Conservation (phyloP, 2,113 vertebrate species). For the Oryzias woworae region DNA sequence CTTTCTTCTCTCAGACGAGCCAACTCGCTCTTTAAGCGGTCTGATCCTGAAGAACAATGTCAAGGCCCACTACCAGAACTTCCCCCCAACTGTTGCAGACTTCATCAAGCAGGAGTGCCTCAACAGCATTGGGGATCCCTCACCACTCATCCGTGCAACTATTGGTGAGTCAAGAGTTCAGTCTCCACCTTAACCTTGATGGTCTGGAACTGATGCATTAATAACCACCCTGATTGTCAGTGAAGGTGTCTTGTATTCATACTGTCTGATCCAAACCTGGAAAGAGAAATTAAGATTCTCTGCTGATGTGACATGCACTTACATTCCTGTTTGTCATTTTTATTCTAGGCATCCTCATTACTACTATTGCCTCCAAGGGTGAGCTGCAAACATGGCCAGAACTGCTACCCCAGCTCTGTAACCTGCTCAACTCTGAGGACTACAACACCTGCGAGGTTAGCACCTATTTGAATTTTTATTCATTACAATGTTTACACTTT, state of each 20-base stretch:
- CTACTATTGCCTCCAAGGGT: conserved; percentile 93
- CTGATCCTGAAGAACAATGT: conserved; percentile 97
- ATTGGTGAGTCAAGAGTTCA: conserved; percentile 73
- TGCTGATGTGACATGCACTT: neutral
- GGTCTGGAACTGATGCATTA: conserved; percentile 63
- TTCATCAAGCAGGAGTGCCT: conserved; percentile 97
- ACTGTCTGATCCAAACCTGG: conserved; percentile 70
- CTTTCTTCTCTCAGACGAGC: conserved; percentile 80
- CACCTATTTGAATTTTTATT: neutral
- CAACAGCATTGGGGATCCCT: conserved; percentile 91
- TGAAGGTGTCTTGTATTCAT: conserved; percentile 67
- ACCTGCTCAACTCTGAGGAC: conserved; percentile 93
- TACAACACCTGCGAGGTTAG: conserved; percentile 95
- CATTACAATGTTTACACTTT: no score
- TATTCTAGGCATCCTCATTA: conserved; percentile 89
- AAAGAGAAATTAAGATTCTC: neutral
- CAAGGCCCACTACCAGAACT: conserved; percentile 95
- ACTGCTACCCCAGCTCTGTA: conserved; percentile 92
- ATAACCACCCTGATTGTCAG: conserved; percentile 33
- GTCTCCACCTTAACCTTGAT: neutral
- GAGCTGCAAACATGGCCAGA: conserved; percentile 96
- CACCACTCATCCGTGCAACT: conserved; percentile 92
- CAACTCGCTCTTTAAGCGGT: conserved; percentile 91
- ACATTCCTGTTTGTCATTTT: neutral
- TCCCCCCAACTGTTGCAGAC: conserved; percentile 86